Conservation (phyloP, 2,888 invertebrate genomes). For the Leptura quadrifasciata region DNA sequence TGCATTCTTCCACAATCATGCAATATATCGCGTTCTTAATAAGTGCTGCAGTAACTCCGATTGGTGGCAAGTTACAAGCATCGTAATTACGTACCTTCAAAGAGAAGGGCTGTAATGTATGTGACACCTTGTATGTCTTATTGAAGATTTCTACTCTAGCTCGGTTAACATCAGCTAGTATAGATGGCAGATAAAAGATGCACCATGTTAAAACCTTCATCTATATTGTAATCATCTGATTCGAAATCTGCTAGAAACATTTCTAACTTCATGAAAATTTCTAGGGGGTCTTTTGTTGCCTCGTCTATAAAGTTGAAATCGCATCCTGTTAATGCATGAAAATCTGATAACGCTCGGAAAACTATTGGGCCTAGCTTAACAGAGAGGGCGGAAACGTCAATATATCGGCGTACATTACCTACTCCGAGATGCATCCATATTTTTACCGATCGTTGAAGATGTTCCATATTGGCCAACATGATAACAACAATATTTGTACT, state of each 20-base stretch:
- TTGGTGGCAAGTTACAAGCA: conserved; percentile 59
- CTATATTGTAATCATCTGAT: conserved; percentile 10
- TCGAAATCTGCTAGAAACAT: conserved; percentile 30
- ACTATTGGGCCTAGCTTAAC: conserved; percentile 51
- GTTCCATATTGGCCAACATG: conserved; percentile 55
- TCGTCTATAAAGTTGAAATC: conserved; percentile 28
- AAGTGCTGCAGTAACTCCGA: conserved; percentile 20
- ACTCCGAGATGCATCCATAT: conserved; percentile 56
- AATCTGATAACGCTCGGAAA: conserved; percentile 53
- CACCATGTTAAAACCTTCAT: conserved; percentile 8
- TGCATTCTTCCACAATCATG: conserved; percentile 22
- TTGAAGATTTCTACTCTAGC: conserved; percentile 55
- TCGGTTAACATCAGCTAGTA: conserved; percentile 58
- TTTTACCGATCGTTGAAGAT: conserved; percentile 48
- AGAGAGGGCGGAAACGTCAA: conserved; percentile 51
- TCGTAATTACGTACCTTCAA: conserved; percentile 61
- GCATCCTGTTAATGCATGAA: conserved; percentile 64
- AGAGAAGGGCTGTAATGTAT: conserved; percentile 57
- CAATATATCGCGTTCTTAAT: too few species aligned
- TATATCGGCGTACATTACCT: conserved; percentile 52
- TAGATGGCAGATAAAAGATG: conserved; percentile 53
- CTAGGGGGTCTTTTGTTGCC: conserved; percentile 28
- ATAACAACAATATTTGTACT: conserved; percentile 58
- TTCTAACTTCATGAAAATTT: conserved; percentile 1
- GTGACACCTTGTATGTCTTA: conserved; percentile 62